Conservation (phyloP, 1,140 invertebrate genomes). For the Cydia amplana region DNA sequence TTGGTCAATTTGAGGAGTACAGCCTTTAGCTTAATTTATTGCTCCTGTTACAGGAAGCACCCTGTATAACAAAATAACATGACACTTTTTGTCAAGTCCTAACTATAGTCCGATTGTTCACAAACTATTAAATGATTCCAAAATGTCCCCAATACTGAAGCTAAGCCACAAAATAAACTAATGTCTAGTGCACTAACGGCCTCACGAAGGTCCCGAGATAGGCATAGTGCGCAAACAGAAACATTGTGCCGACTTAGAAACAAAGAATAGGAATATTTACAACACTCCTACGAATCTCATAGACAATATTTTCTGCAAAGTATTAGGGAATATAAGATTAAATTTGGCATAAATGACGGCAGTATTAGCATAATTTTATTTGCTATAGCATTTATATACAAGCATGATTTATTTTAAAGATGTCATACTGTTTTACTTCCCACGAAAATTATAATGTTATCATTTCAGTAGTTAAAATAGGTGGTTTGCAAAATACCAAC, state of each 20-base stretch:
- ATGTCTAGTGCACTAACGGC: background rate
- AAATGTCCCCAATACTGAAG: too few species aligned
- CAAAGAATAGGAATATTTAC: constrained; percentile 1
- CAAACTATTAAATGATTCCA: too few species aligned
- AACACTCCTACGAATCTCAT: background rate
- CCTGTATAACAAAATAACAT: too few species aligned
- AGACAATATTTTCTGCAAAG: background rate
- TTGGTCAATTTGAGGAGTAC: too few species aligned
- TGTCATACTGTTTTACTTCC: background rate
- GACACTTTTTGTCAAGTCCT: too few species aligned
- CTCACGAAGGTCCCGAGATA: constrained; percentile 5
- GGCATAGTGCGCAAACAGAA: constrained; percentile 22
- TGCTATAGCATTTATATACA: too few species aligned
- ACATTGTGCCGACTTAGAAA: constrained; percentile 20
- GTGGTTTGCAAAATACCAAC: too few species aligned
- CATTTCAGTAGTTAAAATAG: background rate
- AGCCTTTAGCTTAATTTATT: too few species aligned
- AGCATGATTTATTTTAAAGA: too few species aligned
- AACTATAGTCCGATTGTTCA: too few species aligned
- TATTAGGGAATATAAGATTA: background rate
- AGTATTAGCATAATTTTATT: too few species aligned
- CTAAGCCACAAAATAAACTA: background rate
- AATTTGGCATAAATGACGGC: background rate
- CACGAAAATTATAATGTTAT: background rate
- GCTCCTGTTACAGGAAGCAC: too few species aligned